Evolutionary conservation across 2,888 invertebrate genomes (phyloP).

Genomic region (Rhodophaea formosa): DNA sequence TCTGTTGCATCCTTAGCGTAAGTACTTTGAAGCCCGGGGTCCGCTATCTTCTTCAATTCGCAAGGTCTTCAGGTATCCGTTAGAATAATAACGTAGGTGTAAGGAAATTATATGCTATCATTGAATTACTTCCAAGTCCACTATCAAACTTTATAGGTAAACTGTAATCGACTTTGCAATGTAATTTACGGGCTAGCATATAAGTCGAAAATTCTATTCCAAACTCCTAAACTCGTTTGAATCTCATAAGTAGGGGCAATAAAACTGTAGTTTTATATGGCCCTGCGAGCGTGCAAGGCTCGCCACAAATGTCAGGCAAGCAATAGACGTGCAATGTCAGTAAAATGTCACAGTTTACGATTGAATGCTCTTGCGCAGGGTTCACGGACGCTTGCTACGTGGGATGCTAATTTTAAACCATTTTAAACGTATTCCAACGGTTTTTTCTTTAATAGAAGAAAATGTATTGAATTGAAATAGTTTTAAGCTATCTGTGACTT

Average conservation of each 20-base stretch:
- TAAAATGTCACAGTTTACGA: slow-evolving; percentile 73
- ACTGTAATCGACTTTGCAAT: neutral
- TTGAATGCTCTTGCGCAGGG: slow-evolving; percentile 55
- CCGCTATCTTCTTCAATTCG: too few species aligned
- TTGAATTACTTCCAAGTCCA: neutral
- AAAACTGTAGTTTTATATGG: slow-evolving; percentile 38
- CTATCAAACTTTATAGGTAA: neutral
- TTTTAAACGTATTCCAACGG: neutral
- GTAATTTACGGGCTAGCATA: neutral
- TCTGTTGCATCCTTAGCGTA: too few species aligned
- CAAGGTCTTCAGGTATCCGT: too few species aligned
- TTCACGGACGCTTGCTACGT: slow-evolving; percentile 49
- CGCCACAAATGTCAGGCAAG: slow-evolving; percentile 56
- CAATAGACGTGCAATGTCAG: slow-evolving; percentile 63
- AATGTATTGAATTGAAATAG: too few species aligned
- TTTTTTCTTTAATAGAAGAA: neutral
- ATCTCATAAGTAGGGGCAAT: slow-evolving; percentile 30
- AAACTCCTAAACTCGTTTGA: slow-evolving; percentile 19
- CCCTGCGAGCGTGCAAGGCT: slow-evolving; percentile 46
- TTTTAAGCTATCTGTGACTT: too few species aligned
- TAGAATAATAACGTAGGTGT: too few species aligned
- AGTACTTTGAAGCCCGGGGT: too few species aligned
- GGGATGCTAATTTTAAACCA: slow-evolving; percentile 1
- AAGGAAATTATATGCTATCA: neutral
- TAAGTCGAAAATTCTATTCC: neutral